Base-by-base conservation (phyloP, 2,113 vertebrate genomes). In the Centropus unirufus region DNA sequence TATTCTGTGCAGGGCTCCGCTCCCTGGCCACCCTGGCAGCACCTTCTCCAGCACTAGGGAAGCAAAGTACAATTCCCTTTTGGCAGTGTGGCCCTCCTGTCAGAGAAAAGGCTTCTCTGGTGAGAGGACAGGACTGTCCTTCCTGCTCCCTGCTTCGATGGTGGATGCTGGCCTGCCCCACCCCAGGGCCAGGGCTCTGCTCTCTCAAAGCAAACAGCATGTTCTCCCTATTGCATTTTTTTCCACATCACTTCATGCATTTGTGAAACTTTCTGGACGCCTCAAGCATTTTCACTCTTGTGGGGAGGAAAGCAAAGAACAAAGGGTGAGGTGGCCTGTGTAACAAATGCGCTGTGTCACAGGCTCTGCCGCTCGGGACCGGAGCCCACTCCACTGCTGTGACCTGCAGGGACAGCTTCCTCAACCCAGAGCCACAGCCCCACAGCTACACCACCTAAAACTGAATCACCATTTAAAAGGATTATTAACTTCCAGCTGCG, bases 401-500 rank as follows among this genome's bases (percentile, higher is more conserved):
- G 54, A 47, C 63, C 42, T 6, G 1, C 36, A 1, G 4, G 36
- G 72, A 73, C 42, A 23, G 9, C 20, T 40, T 55, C 51, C 67
- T 49, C n/a, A n/a, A 59, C 74, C 18, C 0, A 67, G 58, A 32
- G 81, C 67, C 6, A 2, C 26, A 6, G 46, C 75, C 27, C 84
- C n/a, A 18, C 70, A 81, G 74, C 75, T 14, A 7, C 57, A 7
- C 59, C 1, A 8, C 92, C 89, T 23, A 23, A 1, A 34, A 18
- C 78, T 81, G 82, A 87, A 64, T 69, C 90, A 82, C 91, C 84
- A 40, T 29, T 80, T 75, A 67, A 80, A 86, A 55, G 69, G 88
- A 95, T 86, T 88, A 91, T 59, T 90, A 80, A 88, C 92, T 81
- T 94, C 92, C 96, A 97, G 94, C 95, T 95, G 92, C 2, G 32